Evolutionary conservation across 2,113 vertebrate species (phyloP).

Genomic region (Kryptolebias marmoratus): DNA sequence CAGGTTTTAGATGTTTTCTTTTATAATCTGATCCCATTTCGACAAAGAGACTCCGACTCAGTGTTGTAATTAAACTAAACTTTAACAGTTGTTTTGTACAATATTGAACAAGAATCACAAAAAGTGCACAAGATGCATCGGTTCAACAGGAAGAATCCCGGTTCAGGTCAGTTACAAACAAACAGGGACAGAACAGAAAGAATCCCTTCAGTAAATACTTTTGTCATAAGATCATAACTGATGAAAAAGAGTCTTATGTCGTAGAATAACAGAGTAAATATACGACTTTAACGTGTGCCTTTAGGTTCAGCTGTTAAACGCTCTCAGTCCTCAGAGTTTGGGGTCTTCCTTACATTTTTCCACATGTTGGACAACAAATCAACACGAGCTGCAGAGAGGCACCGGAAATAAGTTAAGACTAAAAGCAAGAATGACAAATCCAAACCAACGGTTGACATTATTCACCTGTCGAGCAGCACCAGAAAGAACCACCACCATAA

Average conservation of each 20-base stretch:
- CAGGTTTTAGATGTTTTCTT: too few relatives aligned
- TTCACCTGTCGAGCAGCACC: slow-evolving; percentile 68
- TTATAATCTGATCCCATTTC: too few relatives aligned
- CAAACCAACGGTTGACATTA: slow-evolving; percentile 37
- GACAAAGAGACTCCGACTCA: slow-evolving; percentile 53
- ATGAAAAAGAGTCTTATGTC: slow-evolving; percentile 75
- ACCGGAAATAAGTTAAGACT: slow-evolving; percentile 70
- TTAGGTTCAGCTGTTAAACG: slow-evolving; percentile 44
- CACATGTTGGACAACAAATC: slow-evolving; percentile 47
- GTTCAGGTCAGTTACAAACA: slow-evolving; percentile 49
- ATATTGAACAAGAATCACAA: slow-evolving; percentile 87
- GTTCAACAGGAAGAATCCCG: slow-evolving; percentile 64
- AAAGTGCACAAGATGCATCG: slow-evolving; percentile 78
- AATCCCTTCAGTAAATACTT: slow-evolving; percentile 67
- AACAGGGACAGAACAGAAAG: slow-evolving; percentile 1
- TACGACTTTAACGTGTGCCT: slow-evolving; percentile 46
- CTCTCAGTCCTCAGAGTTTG: slow-evolving; percentile 41
- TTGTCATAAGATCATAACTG: slow-evolving; percentile 69
- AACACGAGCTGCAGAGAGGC: slow-evolving; percentile 61
- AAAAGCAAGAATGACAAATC: slow-evolving; percentile 33
- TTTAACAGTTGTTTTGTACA: slow-evolving; percentile 89
- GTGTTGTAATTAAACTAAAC: slow-evolving; percentile 87
- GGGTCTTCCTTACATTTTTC: slow-evolving; percentile 43
- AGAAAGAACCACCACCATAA: slow-evolving; percentile 64
- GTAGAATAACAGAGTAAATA: slow-evolving; percentile 65